Conservation (phyloP, 2,113 vertebrate genomes). For the Malurus melanocephalus region DNA sequence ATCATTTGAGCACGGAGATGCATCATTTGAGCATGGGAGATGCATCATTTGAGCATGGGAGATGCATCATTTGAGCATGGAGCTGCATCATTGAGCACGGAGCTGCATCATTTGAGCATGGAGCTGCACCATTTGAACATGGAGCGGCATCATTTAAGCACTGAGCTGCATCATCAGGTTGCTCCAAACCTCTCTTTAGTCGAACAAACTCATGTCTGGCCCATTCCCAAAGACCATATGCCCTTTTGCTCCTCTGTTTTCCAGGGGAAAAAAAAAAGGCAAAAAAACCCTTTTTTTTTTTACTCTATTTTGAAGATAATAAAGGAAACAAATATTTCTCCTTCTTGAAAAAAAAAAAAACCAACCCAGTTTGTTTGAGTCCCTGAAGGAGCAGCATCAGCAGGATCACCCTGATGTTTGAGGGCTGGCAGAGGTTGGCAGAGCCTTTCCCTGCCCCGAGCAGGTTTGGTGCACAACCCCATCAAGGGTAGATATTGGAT, state of each 20-base stretch:
- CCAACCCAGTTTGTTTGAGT: neutral
- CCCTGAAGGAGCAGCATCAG: neutral
- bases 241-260: neutral
- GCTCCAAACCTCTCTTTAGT: neutral
- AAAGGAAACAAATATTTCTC: neutral
- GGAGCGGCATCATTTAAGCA: too few species aligned
- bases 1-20: neutral
- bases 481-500: neutral
- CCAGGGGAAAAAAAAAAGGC: accelerated
- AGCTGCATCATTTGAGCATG: slow-evolving; percentile 52
- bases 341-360: neutral
- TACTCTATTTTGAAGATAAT: neutral
- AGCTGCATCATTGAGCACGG: slow-evolving; percentile 48
- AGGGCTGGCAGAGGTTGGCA: neutral
- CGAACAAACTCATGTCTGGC: neutral
- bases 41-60: too few species aligned
- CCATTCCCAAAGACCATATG: accelerated
- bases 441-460: neutral
- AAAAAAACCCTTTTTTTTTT: neutral
- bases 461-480: neutral
- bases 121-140: slow-evolving; percentile 24
- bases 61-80: slow-evolving; percentile 45
- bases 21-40: too few species aligned
- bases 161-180: slow-evolving; percentile 37
- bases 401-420: accelerated